These are phyloP conservation scores for Cheilosia vernalis DNA, from an alignment of 2,888 invertebrate genomes.

Conservation along the genomic window DNA sequence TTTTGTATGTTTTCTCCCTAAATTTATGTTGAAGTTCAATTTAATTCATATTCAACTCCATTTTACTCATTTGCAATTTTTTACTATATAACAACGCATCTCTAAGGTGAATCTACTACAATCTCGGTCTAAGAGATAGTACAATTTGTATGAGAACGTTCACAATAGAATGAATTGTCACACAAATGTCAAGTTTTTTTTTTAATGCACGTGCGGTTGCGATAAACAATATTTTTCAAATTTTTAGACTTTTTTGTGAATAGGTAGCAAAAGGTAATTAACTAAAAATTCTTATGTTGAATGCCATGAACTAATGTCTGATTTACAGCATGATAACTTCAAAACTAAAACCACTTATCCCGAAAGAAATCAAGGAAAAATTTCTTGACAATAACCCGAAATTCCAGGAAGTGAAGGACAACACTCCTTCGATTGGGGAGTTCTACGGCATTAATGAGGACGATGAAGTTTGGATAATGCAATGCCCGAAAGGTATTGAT, in stretches of 20 bases:
- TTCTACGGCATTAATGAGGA: conserved; percentile 75
- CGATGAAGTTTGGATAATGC: conserved; percentile 78
- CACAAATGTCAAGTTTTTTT: not conserved
- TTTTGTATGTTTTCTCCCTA: no score
- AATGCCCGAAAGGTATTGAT: conserved; percentile 77
- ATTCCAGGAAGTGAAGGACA: conserved; percentile 70
- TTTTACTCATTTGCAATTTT: no score
- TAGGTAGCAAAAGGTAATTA: not conserved
- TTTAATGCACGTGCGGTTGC: conserved; percentile 25
- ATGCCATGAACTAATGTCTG: not conserved
- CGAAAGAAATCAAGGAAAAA: conserved; percentile 26
- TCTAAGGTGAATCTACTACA: conserved; percentile 1
- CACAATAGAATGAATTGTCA: conserved; percentile 13
- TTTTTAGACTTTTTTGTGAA: conserved; percentile 11
- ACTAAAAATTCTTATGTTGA: not conserved
- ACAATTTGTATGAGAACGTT: not conserved
- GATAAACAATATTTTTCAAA: conserved; percentile 4
- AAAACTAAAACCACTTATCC: not conserved
- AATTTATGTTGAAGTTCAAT: no score
- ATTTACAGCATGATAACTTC: conserved; percentile 30
- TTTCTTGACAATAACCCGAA: conserved; percentile 72
- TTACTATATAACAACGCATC: not conserved
- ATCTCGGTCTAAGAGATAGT: not conserved
- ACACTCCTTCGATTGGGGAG: conserved; percentile 70
- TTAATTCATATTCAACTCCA: no score